Base-by-base conservation (phyloP, 2,797 vertebrate species). In the Lepus townsendii region DNA sequence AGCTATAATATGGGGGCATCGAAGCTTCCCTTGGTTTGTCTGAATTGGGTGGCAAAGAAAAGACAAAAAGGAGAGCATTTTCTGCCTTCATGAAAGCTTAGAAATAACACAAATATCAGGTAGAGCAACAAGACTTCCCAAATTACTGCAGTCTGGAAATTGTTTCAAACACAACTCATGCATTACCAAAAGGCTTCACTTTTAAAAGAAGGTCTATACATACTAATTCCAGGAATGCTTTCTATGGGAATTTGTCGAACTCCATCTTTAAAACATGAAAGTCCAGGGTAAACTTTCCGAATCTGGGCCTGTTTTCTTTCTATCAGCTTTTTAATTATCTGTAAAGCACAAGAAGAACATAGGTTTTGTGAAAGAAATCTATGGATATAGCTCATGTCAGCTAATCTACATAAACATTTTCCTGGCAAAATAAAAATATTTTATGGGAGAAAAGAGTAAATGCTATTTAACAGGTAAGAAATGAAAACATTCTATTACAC, bases 251-350 rank as follows among this genome's bases (percentile, higher is more conserved):
- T 99, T 98, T 99, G 99, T 82, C 99, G 99, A 90, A 99, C 99
- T 97, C 99, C 99, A 92, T 99, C 99, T 98, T 99, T 99, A 98
- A 99, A 99, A 98, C 99, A 99, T 84, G 99, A 99, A 97, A 99
- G 99, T 38, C 99, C 99, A 16, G 99, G 99, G 93, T 99, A 99
- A 96, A 99, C 99, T 97, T 99, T 99, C 95, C 99, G 98, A 97
- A 99, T 99, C 98, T 99, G 99, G 92, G 99, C 99, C 98, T 99
- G 99, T 95, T 99, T 99, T 96, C 99, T 98, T 98, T 99, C 99
- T 54, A 99, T 99, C 97, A 99, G 98, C 97, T 99, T 99, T 98
- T 99, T 99, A 97, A 99, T 99, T 91, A 99, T 99, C 99, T 99
- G 98, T 95, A 97, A 96, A 98, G 77, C 9, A 96, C 1, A 97